Evolutionary conservation across 2,888 invertebrate genomes (phyloP).

Genomic region (Leptogaster cylindrica): DNA sequence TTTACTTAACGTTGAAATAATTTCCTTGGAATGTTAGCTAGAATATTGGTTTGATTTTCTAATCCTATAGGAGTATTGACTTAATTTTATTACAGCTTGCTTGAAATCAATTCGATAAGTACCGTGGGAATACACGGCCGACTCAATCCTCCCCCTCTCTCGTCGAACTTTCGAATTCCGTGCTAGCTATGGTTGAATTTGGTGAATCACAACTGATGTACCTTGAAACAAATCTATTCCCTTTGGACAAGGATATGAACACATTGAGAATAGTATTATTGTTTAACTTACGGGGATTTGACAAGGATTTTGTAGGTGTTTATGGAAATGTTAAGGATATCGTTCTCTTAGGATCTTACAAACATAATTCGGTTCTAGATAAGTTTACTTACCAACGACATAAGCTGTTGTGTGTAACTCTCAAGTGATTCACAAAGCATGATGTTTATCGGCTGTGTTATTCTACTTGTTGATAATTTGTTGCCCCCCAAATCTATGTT

Average conservation of each 20-base stretch:
- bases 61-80: slow-evolving; percentile 20
- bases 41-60: too few relatives aligned
- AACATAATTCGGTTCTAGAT: neutral
- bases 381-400: neutral
- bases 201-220: slow-evolving; percentile 12
- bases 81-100: slow-evolving; percentile 32
- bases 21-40: too few relatives aligned
- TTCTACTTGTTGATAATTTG: slow-evolving; percentile 42
- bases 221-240: neutral
- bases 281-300: slow-evolving; percentile 44
- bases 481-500: neutral
- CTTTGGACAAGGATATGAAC: neutral
- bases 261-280: slow-evolving; percentile 30
- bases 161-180: slow-evolving; percentile 1
- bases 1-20: too few relatives aligned
- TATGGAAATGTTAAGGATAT: slow-evolving; percentile 43
- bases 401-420: slow-evolving; percentile 6
- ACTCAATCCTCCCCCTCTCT: neutral
- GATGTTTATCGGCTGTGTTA: slow-evolving; percentile 29
- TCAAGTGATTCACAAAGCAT: slow-evolving; percentile 19
- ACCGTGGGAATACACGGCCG: slow-evolving; percentile 31
- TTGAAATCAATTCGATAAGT: slow-evolving; percentile 39
- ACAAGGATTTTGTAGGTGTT: slow-evolving; percentile 46
- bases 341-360: slow-evolving; percentile 39
- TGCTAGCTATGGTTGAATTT: slow-evolving; percentile 4